A percentile compares a stretch with the other conserved stretches of the same genome.
phyloP scores from a whole-genome alignment of 2,888 invertebrate species.

The Meghimatium bilineatum region DNA sequence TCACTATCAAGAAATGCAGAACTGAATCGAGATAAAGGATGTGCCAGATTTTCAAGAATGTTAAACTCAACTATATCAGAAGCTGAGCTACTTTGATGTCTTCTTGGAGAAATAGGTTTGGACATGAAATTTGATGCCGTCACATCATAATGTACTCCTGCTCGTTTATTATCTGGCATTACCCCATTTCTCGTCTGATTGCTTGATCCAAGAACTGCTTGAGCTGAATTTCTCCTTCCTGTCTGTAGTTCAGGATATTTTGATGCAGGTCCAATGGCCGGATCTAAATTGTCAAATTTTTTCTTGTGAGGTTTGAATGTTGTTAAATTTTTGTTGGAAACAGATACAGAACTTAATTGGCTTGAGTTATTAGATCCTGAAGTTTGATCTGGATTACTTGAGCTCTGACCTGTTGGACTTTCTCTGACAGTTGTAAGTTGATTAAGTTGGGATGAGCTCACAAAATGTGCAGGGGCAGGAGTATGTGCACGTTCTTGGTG shows the following conservation, averaged over 20 bases:
- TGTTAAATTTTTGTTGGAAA: conserved; percentile 35
- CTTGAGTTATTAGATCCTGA: conserved; percentile 62
- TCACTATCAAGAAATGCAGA: conserved; percentile 35
- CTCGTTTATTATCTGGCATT: background rate
- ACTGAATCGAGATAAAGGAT: background rate
- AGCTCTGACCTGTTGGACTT: conserved; percentile 71
- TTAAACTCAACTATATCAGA: conserved; percentile 29
- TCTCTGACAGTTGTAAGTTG: conserved; percentile 38
- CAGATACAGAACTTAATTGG: conserved; percentile 56
- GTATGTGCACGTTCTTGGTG: background rate
- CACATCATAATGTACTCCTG: background rate
- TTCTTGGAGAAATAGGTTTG: background rate
- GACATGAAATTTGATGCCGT: background rate
- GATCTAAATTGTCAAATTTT: background rate
- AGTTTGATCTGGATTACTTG: conserved; percentile 61
- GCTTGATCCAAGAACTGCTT: background rate
- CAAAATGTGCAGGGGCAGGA: background rate
- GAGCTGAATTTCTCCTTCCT: background rate
- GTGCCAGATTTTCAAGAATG: background rate
- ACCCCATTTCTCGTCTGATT: background rate
- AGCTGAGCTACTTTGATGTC: background rate
- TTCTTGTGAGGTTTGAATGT: conserved; percentile 49
- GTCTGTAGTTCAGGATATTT: conserved; percentile 59
- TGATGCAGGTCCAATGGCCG: conserved; percentile 62
- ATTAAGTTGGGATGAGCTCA: background rate